phyloP scores from a whole-genome alignment of 2,888 invertebrate genomes.

The Torymus auratus region DNA sequence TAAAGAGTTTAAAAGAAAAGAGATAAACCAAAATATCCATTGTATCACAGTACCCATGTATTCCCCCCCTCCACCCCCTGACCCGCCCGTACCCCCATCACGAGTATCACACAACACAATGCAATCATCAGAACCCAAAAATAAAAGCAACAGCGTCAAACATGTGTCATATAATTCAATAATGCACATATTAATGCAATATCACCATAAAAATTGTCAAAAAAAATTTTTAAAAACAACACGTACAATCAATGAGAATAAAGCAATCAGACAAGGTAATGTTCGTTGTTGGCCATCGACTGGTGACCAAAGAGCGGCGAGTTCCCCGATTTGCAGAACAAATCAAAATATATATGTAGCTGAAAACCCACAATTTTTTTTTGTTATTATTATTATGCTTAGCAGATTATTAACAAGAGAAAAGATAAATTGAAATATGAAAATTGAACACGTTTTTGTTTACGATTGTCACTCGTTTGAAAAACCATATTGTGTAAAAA shows the following conservation, averaged over 20 bases:
- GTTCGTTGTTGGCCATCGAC: constrained; percentile 56
- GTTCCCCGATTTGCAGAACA: constrained; percentile 34
- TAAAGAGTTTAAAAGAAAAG: constrained; percentile 34
- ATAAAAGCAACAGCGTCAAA: constrained; percentile 47
- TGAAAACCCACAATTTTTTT: constrained; percentile 29
- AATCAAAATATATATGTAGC: constrained; percentile 19
- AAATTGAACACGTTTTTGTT: constrained; percentile 14
- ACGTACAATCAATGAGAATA: constrained; percentile 11
- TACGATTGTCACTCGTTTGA: constrained; percentile 37
- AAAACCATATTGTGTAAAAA: constrained; percentile 38
- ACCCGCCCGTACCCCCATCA: constrained; percentile 9
- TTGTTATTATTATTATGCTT: constrained; percentile 10
- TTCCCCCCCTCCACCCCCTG: not conserved
- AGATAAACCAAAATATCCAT: constrained; percentile 25
- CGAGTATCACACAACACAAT: constrained; percentile 51
- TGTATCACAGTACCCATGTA: not conserved
- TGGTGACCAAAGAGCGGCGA: constrained; percentile 54
- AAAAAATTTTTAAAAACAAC: constrained; percentile 5
- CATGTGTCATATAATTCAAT: constrained; percentile 36
- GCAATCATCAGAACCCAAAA: constrained; percentile 47
- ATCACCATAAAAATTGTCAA: not conserved
- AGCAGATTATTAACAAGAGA: not conserved
- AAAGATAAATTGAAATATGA: constrained; percentile 14
- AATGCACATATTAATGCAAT: constrained; percentile 35
- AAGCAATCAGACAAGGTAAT: constrained; percentile 45